Evolutionary conservation across 1,140 invertebrate genomes (phyloP).

Genomic region (Leptinotarsa defecta): DNA sequence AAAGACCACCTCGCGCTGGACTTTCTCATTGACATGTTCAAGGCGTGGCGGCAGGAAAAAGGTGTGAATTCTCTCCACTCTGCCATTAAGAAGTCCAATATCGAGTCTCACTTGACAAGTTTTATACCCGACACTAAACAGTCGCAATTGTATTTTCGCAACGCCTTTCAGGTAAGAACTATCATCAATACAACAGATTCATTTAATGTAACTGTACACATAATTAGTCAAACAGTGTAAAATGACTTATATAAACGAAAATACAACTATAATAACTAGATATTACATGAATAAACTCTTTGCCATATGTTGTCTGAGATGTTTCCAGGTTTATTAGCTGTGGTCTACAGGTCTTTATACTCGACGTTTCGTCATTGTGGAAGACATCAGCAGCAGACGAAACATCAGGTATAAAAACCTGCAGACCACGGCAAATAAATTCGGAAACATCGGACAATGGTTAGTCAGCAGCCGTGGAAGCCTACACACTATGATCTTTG

Average conservation of each 20-base stretch:
- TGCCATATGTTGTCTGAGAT: not conserved
- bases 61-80: slow-evolving; percentile 84
- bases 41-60: slow-evolving; percentile 89
- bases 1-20: slow-evolving; percentile 94
- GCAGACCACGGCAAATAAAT: no score
- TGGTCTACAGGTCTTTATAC: no score
- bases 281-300: not conserved
- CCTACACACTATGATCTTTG: no score
- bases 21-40: slow-evolving; percentile 90
- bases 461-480: no score
- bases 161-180: slow-evolving; percentile 29
- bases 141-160: slow-evolving; percentile 69
- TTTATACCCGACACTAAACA: slow-evolving; percentile 92
- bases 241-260: not conserved
- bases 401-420: no score
- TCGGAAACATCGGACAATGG: no score
- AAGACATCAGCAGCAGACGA: no score
- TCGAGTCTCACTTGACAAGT: slow-evolving; percentile 87
- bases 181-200: no score
- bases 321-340: no score
- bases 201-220: not conserved
- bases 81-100: slow-evolving; percentile 84
- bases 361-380: no score
- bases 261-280: not conserved
- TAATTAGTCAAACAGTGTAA: not conserved